These are phyloP conservation scores for Gryllus longicercus DNA, from an alignment of 2,888 invertebrate genomes.

Conservation along the genomic window DNA sequence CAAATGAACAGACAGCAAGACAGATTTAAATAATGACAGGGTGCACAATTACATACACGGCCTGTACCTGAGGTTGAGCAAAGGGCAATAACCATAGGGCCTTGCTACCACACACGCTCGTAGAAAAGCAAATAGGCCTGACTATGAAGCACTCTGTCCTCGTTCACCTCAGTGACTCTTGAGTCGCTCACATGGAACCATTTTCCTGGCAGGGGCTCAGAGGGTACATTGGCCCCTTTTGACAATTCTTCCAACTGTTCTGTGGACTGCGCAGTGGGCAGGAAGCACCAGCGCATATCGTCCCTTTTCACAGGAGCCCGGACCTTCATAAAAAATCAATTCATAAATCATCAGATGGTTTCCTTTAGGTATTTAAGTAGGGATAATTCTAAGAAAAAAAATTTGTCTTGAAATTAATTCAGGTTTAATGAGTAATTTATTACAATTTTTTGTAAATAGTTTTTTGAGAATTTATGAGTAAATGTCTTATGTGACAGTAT, in stretches of 20 bases:
- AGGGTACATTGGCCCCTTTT: conserved; percentile 41
- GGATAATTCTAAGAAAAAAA: too few species aligned
- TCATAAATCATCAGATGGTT: not conserved
- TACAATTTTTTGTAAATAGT: too few species aligned
- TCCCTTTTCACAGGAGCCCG: conserved; percentile 52
- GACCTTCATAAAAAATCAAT: conserved; percentile 42
- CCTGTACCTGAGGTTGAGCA: too few species aligned
- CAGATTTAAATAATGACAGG: too few species aligned
- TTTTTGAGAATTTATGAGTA: too few species aligned
- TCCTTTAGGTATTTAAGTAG: too few species aligned
- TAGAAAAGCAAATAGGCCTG: conserved; percentile 97
- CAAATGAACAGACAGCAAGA: too few species aligned
- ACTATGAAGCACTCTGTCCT: conserved; percentile 73
- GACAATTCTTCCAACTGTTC: conserved; percentile 40
- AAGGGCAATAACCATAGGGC: too few species aligned
- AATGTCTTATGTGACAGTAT: too few species aligned
- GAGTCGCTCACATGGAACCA: conserved; percentile 96
- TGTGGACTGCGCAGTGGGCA: conserved; percentile 55
- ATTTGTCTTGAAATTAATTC: too few species aligned
- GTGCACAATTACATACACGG: too few species aligned
- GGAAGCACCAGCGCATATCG: conserved; percentile 70
- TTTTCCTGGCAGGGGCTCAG: conserved; percentile 62
- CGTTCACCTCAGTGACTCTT: conserved; percentile 74
- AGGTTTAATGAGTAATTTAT: too few species aligned
- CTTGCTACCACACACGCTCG: conserved; percentile 75